Evolutionary conservation across 2,797 vertebrate genomes (phyloP).

Genomic region (Clarias laeviceps): DNA sequence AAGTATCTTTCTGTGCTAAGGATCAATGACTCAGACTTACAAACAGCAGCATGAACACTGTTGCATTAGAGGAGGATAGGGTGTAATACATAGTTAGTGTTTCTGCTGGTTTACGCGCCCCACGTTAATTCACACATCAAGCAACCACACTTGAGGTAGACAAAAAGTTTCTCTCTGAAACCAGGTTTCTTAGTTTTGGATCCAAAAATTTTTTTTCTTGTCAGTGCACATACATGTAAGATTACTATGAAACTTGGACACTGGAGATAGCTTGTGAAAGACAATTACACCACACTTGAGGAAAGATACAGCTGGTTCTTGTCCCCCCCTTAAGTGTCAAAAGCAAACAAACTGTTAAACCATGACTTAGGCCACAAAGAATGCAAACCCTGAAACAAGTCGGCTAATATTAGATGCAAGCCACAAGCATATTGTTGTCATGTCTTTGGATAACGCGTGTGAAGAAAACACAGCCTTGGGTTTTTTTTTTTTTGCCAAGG

Average conservation of each 20-base stretch:
- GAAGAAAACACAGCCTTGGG: not conserved
- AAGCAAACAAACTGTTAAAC: slow-evolving; percentile 31
- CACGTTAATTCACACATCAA: slow-evolving; percentile 4
- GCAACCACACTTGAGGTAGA: not conserved
- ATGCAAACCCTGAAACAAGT: slow-evolving; percentile 64
- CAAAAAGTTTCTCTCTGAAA: not conserved
- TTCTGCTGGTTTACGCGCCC: not conserved
- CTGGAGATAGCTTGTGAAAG: slow-evolving; percentile 12
- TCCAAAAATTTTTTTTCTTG: not conserved
- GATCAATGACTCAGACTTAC: not conserved
- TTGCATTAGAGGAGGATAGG: not conserved
- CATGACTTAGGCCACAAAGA: slow-evolving; percentile 65
- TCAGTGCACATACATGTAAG: not conserved
- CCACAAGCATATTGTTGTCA: slow-evolving; percentile 27
- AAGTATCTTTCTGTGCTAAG: not conserved
- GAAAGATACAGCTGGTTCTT: slow-evolving; percentile 6
- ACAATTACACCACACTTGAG: not conserved
- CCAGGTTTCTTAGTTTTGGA: not conserved
- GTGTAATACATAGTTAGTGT: not conserved
- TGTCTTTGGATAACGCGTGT: slow-evolving; percentile 13
- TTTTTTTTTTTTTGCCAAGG: slow-evolving; percentile 20
- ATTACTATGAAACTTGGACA: slow-evolving; percentile 4
- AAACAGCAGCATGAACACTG: not conserved
- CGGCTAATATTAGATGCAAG: slow-evolving; percentile 57
- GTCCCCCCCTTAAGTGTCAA: not conserved